phyloP scores from a whole-genome alignment of 2,888 invertebrate species.

The Therioaphis trifolii region DNA sequence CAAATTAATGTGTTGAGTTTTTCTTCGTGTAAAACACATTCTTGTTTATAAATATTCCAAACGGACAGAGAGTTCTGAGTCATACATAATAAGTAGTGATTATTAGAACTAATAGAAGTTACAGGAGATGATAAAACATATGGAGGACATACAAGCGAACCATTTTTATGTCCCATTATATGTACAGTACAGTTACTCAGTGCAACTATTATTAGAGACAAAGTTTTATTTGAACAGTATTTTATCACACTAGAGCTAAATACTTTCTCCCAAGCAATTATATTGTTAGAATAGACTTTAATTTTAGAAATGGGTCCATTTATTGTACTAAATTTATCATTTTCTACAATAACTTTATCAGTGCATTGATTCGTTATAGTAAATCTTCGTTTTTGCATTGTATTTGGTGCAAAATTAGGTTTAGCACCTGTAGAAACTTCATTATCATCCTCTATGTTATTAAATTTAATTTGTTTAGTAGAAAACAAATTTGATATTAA shows the following conservation, averaged over 20 bases:
- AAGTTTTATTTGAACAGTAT: conserved; percentile 50
- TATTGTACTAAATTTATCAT: conserved; percentile 66
- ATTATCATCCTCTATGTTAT: neutral
- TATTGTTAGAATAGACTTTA: conserved; percentile 65
- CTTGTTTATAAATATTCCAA: conserved; percentile 94
- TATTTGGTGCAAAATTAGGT: conserved; percentile 34
- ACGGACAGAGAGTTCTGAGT: conserved; percentile 86
- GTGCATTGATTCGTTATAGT: neutral
- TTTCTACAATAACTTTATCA: conserved; percentile 46
- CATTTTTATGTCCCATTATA: conserved; percentile 72
- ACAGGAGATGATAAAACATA: conserved; percentile 73
- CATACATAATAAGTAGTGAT: conserved; percentile 68
- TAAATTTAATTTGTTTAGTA: conserved; percentile 55
- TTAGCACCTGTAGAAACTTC: neutral
- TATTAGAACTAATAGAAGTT: conserved; percentile 70
- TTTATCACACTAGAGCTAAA: conserved; percentile 49
- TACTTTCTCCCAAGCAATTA: conserved; percentile 58
- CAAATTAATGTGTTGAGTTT: conserved; percentile 62
- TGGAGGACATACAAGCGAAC: conserved; percentile 71
- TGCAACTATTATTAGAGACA: conserved; percentile 67
- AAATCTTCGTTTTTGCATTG: conserved; percentile 22
- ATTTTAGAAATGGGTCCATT: conserved; percentile 52
- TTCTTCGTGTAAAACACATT: conserved; percentile 68
- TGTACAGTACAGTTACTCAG: conserved; percentile 79
- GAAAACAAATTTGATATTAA: conserved; percentile 32